These are phyloP conservation scores for Nematostella vectensis DNA, from an alignment of 92 coral and sea anemone species.

Conservation along the genomic window DNA sequence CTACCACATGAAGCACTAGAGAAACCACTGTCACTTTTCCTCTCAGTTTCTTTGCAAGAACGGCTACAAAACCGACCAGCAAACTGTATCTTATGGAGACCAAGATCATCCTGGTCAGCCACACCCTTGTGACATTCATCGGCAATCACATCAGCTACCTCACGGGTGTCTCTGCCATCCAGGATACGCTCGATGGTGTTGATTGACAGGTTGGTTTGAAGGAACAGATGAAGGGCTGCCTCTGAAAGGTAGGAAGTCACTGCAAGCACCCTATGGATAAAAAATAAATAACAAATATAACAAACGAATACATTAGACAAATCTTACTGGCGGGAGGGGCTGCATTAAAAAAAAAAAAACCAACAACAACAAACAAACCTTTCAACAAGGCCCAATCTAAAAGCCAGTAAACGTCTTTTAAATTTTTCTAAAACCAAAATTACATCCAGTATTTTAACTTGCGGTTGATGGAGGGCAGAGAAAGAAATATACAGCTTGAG, in stretches of 20 bases:
- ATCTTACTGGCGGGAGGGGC: no score
- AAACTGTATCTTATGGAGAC: constrained; percentile 7
- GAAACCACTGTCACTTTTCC: constrained; percentile 48
- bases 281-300: no score
- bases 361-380: not conserved
- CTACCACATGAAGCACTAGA: constrained; percentile 32
- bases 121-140: no score
- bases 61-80: constrained; percentile 15
- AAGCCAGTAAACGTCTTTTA: no score
- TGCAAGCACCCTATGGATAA: constrained; percentile 26
- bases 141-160: constrained; percentile 46
- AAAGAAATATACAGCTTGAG: not conserved
- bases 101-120: not conserved
- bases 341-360: not conserved
- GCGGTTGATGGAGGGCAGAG: not conserved
- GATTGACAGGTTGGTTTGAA: constrained; percentile 50
- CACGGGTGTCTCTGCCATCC: constrained; percentile 43
- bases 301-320: no score
- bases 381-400: not conserved
- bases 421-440: no score
- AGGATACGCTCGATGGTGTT: constrained; percentile 52
- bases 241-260: constrained; percentile 51
- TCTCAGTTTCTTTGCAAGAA: no score
- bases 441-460: no score
- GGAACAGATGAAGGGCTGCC: constrained; percentile 64